Conservation (phyloP, 2,113 vertebrate species). For the Chiloscyllium plagiosum region DNA sequence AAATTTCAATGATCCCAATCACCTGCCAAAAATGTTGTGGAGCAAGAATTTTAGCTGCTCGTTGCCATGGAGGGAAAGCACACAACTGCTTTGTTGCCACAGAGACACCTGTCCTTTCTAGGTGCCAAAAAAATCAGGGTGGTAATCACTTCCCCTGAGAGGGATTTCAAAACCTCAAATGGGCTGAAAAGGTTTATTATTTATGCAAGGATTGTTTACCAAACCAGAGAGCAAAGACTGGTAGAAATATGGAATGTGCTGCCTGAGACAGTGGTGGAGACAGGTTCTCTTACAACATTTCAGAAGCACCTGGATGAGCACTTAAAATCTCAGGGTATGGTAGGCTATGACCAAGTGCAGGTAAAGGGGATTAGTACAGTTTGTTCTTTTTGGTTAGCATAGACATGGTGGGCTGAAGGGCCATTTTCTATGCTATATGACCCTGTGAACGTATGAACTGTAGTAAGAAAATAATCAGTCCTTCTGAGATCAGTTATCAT, state of each 20-base stretch:
- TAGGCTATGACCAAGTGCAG: too few relatives aligned
- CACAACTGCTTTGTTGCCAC: neutral
- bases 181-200: neutral
- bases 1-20: neutral
- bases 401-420: too few relatives aligned
- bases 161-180: neutral
- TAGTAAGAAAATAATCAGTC: neutral
- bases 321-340: too few relatives aligned
- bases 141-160: neutral
- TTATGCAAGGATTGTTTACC: neutral
- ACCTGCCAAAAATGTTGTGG: neutral
- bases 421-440: too few relatives aligned
- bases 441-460: too few relatives aligned
- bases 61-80: neutral
- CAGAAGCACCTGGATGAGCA: too few relatives aligned
- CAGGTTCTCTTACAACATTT: too few relatives aligned
- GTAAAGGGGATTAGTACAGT: too few relatives aligned
- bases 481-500: neutral
- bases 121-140: neutral
- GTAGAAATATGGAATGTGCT: too few relatives aligned
- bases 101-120: neutral
- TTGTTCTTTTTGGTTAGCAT: too few relatives aligned
- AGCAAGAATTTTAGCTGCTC: neutral
- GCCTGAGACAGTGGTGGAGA: too few relatives aligned
- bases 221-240: neutral